Evolutionary conservation across 2,797 vertebrate species (phyloP), one percentile per base, ranked within the genome.

Genomic region (Anolis apletophallus): DNA sequence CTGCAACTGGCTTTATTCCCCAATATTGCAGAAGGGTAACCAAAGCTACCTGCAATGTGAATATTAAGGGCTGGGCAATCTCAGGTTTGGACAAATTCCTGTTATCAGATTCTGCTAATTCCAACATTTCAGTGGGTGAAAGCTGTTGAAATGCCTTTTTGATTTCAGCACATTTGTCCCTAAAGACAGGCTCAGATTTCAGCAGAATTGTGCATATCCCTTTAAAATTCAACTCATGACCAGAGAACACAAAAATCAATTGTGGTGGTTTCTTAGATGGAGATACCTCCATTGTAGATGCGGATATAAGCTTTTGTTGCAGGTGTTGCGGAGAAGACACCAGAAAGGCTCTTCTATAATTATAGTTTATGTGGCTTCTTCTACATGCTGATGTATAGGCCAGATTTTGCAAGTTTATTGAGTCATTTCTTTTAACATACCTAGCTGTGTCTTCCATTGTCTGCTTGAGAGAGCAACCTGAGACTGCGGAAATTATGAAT

Each of bases 171-270:
- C 98, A 94, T 88, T 98, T 98, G 13, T 97, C 94, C 90, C 95
- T 96, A 81, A 98, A 98, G 81, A 97, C 78, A 0, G 96, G 94
- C 92, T 97, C 95, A 26, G 96, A 93, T 93, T 81, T 96, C 67
- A 98, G 90, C 87, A 98, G 94, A 46, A 95, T 92, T 87, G 93
- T 95, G 77, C 97, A 98, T 96, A 98, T 97, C 16, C 96, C 96
- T 81, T 78, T 95, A 93, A 97, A 97, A 1, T 87, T 94, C 80
- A 98, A 92, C 0, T 97, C 98, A 0, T 98, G 98, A 78, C 97
- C 97, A 90, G 97, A 97, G 93, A 98, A 99, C 85, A 98, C 97
- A 96, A 98, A 98, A 78, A 97, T 95, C 75, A 98, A 83, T 79
- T 96, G 92, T 2, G 94, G 85, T 29, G 94, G 92, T 21, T 78